A percentile compares a stretch with the other conserved stretches of the same genome.
Conservation (phyloP, 2,113 vertebrate species). For the Scomber colias region DNA sequence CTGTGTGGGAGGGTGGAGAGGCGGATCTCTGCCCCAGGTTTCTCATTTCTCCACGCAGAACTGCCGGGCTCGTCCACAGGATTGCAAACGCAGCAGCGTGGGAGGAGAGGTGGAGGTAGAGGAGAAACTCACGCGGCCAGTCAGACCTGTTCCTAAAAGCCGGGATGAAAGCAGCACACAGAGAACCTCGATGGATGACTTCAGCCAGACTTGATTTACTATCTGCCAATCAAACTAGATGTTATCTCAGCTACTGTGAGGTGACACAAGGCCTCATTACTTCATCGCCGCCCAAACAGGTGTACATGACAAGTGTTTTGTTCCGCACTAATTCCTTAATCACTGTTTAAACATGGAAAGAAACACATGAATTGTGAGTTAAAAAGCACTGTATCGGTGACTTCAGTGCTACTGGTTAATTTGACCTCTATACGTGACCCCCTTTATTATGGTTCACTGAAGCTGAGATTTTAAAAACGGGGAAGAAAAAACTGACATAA, state of each 20-base stretch:
- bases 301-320: neutral
- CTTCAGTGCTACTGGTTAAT: neutral
- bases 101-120: constrained; percentile 37
- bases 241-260: constrained; percentile 9
- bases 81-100: constrained; percentile 41
- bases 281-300: constrained; percentile 10
- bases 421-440: too few relatives aligned
- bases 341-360: constrained; percentile 30
- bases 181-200: constrained; percentile 22
- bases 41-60: constrained; percentile 32
- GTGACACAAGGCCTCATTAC: neutral
- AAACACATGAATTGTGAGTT: neutral
- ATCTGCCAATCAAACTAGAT: constrained; percentile 36
- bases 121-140: constrained; percentile 45
- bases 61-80: constrained; percentile 14
- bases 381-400: neutral
- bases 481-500: too few relatives aligned
- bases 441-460: neutral
- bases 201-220: constrained; percentile 36
- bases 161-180: constrained; percentile 8
- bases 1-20: constrained; percentile 54
- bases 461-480: too few relatives aligned
- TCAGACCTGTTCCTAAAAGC: constrained; percentile 60
- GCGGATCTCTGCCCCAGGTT: constrained; percentile 39
- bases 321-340: constrained; percentile 15